Evolutionary conservation across 2,113 vertebrate species (phyloP).

Genomic region (Etheostoma cragini): DNA sequence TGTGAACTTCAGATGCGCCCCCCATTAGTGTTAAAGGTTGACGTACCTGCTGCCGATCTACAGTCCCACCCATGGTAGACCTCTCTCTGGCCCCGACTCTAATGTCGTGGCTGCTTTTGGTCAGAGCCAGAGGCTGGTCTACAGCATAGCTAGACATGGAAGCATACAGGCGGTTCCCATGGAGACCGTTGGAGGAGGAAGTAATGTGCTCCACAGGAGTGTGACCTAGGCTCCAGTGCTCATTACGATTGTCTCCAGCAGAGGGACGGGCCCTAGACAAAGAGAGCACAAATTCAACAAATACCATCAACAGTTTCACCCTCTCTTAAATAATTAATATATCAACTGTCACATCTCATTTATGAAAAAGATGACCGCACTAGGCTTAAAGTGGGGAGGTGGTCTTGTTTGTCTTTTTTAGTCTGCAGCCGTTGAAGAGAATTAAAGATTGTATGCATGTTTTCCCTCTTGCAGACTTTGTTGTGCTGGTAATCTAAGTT

Average conservation of each 20-base stretch:
- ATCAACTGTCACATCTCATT: not conserved
- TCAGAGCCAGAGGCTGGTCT: slow-evolving; percentile 94
- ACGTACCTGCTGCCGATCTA: slow-evolving; percentile 93
- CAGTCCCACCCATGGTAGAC: slow-evolving; percentile 79
- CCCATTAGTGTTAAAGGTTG: not conserved
- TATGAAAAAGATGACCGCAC: not conserved
- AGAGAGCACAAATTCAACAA: slow-evolving; percentile 15
- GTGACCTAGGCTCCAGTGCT: slow-evolving; percentile 89
- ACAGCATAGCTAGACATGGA: slow-evolving; percentile 89
- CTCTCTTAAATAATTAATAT: slow-evolving; percentile 7
- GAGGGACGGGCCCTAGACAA: slow-evolving; percentile 88
- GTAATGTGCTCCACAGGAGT: slow-evolving; percentile 89
- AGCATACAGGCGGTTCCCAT: slow-evolving; percentile 87
- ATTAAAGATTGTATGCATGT: slow-evolving; percentile 1
- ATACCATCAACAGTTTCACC: slow-evolving; percentile 5
- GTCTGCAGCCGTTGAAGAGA: not conserved
- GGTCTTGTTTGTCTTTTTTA: not conserved
- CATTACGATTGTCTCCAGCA: slow-evolving; percentile 90
- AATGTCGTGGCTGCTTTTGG: slow-evolving; percentile 89
- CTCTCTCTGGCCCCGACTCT: slow-evolving; percentile 71
- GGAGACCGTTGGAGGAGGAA: slow-evolving; percentile 89
- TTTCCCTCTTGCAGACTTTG: not conserved
- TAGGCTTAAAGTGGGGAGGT: not conserved
- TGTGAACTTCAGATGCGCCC: not conserved
- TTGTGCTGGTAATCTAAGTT: not conserved